Base-by-base conservation (phyloP, 1,140 invertebrate genomes). In the Carcinoscorpius rotundicauda region DNA sequence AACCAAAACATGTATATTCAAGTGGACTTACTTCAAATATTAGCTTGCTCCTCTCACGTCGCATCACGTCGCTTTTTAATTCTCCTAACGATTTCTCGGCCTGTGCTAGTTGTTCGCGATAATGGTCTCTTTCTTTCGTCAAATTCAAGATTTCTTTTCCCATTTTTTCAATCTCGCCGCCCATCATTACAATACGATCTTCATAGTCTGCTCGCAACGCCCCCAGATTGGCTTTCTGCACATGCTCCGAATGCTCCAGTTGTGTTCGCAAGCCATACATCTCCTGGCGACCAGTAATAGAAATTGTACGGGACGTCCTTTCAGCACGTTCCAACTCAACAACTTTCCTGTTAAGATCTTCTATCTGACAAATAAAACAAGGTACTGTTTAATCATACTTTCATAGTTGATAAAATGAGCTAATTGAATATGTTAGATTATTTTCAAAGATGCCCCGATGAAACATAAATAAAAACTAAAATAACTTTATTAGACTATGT, bases 141-240 rank as follows among this genome's bases (percentile, higher is more conserved):
- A 96, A 91, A 71, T 88, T 82, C 75, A 77, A 78, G 66, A 86
- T 81, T 77, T 91, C 87, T 65, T 83, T 83, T 75, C 95, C 89
- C 69, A 93, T 81, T 3, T 87, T 84, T 65, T 88, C 86, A 9
- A 95, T 82, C 77, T 97, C 93, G 64, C 89, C 88, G 66, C 86
- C 84, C 70, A 97, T 85, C 10, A 89, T 83, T 58, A 86, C 85
- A 71, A 95, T 83, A 73, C 92, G 86, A 63, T 86, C 86, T 73
- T 97, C 93, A 72, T 94, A 95, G 10, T 91, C 83, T 73, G 91
- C 82, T 75, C 93, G 92, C 66, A 88, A 86, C 58, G 92, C 86
- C 3, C 87, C 83, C 11, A 95, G 75, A 73, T 97, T 93, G 1
- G 85, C 83, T 73, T 91, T 91, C 57, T 90, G 84, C 4, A 84